Evolutionary conservation across 1,140 invertebrate genomes (phyloP).

Genomic region (Tribolium castaneum): DNA sequence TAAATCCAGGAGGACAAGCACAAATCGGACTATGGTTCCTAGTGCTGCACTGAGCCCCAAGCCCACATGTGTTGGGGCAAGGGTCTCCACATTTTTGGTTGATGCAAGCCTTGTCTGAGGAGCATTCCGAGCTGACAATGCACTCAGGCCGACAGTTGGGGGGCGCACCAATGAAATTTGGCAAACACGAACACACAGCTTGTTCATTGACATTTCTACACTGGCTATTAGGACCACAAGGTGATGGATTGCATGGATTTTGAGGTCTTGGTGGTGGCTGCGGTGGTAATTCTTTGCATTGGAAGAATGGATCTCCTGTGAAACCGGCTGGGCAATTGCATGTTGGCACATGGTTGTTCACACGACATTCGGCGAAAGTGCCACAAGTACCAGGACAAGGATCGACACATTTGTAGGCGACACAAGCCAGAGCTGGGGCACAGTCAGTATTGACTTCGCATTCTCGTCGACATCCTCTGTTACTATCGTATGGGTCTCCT

Average conservation of each 20-base stretch:
- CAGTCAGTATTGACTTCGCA: constrained; percentile 84
- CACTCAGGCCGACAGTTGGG: constrained; percentile 74
- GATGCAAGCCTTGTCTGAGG: constrained; percentile 71
- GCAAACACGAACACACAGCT: constrained; percentile 74
- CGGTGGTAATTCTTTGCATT: constrained; percentile 71
- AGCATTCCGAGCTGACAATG: constrained; percentile 73
- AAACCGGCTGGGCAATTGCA: constrained; percentile 80
- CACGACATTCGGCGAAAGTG: constrained; percentile 77
- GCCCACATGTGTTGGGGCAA: constrained; percentile 73
- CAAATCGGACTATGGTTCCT: constrained; percentile 74
- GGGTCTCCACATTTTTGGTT: constrained; percentile 74
- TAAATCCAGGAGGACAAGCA: constrained; percentile 77
- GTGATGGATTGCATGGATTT: constrained; percentile 72
- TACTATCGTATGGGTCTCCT: constrained; percentile 78
- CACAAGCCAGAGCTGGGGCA: constrained; percentile 73
- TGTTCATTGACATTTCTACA: constrained; percentile 69
- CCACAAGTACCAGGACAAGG: constrained; percentile 82
- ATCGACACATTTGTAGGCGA: constrained; percentile 81
- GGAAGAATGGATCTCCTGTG: constrained; percentile 83
- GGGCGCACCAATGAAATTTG: constrained; percentile 71
- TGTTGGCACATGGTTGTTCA: constrained; percentile 78
- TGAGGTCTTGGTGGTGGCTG: constrained; percentile 59
- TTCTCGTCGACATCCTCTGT: constrained; percentile 77
- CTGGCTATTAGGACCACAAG: constrained; percentile 76
- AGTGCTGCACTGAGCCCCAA: constrained; percentile 70